Percentiles rank a stretch among this genome's conserved stretches.
Conservation (phyloP, 2,797 vertebrate genomes). For the Peromyscus attwateri region DNA sequence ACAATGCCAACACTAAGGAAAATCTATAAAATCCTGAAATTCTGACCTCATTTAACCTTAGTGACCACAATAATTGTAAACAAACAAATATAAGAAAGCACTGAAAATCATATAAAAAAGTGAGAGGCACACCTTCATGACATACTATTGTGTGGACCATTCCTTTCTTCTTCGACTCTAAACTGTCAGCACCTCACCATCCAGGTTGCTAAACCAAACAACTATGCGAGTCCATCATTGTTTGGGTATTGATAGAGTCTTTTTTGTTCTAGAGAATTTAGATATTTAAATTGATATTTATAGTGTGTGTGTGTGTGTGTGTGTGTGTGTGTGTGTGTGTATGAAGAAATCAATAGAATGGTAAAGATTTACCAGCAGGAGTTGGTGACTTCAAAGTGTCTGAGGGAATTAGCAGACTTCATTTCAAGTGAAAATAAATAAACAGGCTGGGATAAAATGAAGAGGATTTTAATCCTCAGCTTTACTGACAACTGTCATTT, state of each 20-base stretch:
- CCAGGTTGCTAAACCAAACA: neutral
- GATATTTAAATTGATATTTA: neutral
- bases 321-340: neutral
- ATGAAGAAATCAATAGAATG: neutral
- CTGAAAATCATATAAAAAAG: neutral
- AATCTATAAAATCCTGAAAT: constrained; percentile 39
- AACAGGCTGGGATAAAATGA: neutral
- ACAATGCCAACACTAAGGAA: neutral
- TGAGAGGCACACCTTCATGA: neutral
- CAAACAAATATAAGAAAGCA: neutral
- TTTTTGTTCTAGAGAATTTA: neutral
- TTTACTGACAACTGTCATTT: constrained; percentile 40
- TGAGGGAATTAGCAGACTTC: neutral
- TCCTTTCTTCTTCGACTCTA: neutral
- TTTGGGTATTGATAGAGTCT: neutral
- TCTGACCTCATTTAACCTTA: neutral
- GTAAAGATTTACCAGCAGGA: neutral
- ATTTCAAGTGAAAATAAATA: constrained; percentile 26
- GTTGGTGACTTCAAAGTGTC: neutral
- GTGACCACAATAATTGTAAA: neutral
- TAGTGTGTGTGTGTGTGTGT: neutral
- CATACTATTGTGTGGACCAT: neutral
- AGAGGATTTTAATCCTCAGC: neutral
- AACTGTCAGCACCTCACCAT: neutral
- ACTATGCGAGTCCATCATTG: neutral